Base-by-base conservation (phyloP, 2,888 invertebrate genomes). In the Amorpha juglandis region DNA sequence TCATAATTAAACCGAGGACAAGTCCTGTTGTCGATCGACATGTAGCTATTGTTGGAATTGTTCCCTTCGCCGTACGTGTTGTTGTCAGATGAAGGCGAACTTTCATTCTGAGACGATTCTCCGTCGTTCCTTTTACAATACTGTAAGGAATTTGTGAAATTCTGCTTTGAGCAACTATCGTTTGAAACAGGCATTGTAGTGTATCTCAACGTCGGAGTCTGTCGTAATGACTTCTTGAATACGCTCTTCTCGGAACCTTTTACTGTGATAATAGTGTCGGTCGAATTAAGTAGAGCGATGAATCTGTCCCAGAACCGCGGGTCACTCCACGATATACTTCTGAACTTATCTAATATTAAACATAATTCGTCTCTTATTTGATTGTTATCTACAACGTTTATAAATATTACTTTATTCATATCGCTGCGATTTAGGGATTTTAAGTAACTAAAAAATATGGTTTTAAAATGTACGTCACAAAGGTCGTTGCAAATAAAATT, bases 291-390 rank as follows among this genome's bases (percentile, higher is more conserved):
- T 93, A 97, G 95, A 68, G 96, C 95, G 82, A 96, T 94, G 70
- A 98, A 94, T 86, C 96, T 96, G 78, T 97, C 97, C 98, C 98
- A 98, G 90, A 98, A 98, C 71, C 96, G 94, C 64, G 95, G 95
- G 81, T 97, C 97, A 72, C 95, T 95, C 95, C 96, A 96, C 68
- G 96, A 94, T 75, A 96, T 94, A 78, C 95, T 95, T 64, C 95
- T 94, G 92, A 96, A 95, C 76, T 92, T 92, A 83, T 93, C 91
- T 84, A 93, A 80, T 63, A 92, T 78, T 73, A 88, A 90, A 85
- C 92, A 85, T 21, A 93, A 77, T 73, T 93, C 93, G 64, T 92
- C 91, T 71, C 86, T 91, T 76, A 93, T 89, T 83, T 92, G 91
- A 79, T 90, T 91, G 78, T 89, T 91, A 72, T 92, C 91, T 74